Evolutionary conservation across 2,797 vertebrate genomes (phyloP), one percentile per base, ranked within the genome.

Genomic region (Semaprochilodus insignis): DNA sequence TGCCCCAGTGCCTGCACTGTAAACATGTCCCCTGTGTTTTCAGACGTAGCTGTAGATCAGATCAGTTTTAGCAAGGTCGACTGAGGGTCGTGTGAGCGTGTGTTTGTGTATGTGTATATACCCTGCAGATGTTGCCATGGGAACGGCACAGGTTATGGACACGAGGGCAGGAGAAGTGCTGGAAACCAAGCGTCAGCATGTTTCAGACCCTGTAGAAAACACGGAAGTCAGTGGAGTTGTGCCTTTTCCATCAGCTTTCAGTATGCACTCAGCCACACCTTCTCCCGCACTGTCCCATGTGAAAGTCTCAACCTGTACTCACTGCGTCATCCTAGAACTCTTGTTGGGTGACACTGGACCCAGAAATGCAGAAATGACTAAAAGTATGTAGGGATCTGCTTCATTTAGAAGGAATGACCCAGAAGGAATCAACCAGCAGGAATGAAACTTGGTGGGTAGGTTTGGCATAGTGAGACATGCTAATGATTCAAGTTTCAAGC

Each of bases 131-230:
- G 77, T 52, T 54, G 40, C 31, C 77, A 75, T 79, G 60, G 74
- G 76, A 76, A 51, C 75, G 15, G 25, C 51, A 27, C 57, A 65
- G 36, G 67, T 21, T 83, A 27, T 83, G 65, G 67, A 77, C 31
- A 54, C 19, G 54, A 10, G 71, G 77, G 54, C 81, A 82, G 83
- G 78, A 80, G 79, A 78, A 70, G 62, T 21, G 75, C 60, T 27
- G 54, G 59, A 80, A 81, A 76, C 25, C 11, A 72, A 60, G n/a
- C 40, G 16, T 84, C 84, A 72, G 77, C 40, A 16, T 19, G 15
- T 19, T 17, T 54, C 16, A 10, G 0, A 60, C 21, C 21, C 17
- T 31, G n/a, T 14, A 27, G 63, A 59, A 59, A 25, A 2, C 44
- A 66, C 1, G 31, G 40, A 16, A 34, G 15, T 48, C 44, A 13